Evolutionary conservation across 2,888 invertebrate species (phyloP).

Genomic region (Megastigmus dorsalis): DNA sequence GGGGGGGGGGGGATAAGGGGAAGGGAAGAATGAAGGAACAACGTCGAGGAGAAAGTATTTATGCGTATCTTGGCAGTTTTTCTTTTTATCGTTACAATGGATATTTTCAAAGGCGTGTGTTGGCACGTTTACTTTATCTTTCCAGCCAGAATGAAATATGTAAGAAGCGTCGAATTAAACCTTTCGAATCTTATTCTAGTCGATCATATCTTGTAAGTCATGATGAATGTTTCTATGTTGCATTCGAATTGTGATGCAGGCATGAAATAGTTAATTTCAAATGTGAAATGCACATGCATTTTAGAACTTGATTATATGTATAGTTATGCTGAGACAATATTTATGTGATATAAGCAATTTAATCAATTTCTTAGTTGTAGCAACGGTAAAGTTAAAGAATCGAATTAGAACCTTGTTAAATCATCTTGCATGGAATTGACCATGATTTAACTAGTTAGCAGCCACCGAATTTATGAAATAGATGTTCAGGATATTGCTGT

Average conservation of each 20-base stretch:
- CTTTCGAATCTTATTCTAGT: not conserved
- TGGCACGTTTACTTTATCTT: not conserved
- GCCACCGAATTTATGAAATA: too few species aligned
- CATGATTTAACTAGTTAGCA: too few species aligned
- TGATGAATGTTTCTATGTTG: too few species aligned
- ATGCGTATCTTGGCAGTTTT: not conserved
- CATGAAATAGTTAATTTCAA: not conserved
- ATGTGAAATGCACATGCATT: not conserved
- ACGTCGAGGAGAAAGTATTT: conserved; percentile 2
- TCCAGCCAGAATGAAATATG: not conserved
- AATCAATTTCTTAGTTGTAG: too few species aligned
- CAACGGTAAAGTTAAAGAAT: too few species aligned
- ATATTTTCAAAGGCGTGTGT: not conserved
- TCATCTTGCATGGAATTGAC: too few species aligned
- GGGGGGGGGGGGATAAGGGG: not conserved
- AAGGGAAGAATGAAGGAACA: not conserved
- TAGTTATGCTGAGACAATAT: too few species aligned
- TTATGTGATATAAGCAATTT: too few species aligned
- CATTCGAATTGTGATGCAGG: not conserved
- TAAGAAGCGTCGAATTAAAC: not conserved
- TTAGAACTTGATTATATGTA: not conserved
- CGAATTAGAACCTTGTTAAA: too few species aligned
- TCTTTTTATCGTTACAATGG: not conserved
- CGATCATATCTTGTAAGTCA: too few species aligned
- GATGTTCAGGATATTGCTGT: too few species aligned